These are phyloP conservation scores for Neoseiulus cucumeris DNA, from an alignment of 1,140 invertebrate species.

Conservation along the genomic window DNA sequence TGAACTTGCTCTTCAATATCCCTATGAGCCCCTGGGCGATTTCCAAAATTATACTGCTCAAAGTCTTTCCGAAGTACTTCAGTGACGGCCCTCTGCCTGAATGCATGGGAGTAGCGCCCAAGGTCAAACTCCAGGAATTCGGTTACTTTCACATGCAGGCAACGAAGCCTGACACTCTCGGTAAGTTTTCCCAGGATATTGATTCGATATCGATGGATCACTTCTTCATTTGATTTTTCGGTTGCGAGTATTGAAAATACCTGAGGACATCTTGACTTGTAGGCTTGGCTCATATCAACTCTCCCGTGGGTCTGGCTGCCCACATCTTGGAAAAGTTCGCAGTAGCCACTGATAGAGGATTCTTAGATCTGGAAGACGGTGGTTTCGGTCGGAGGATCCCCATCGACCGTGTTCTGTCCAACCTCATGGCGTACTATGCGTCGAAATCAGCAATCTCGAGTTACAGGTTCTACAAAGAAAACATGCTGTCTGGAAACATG, in stretches of 20 bases:
- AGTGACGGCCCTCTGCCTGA: conserved; percentile 32
- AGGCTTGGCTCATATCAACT: conserved; percentile 38
- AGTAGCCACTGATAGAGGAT: conserved; percentile 11
- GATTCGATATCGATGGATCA: not conserved
- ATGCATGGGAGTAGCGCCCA: conserved; percentile 31
- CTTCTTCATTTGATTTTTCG: not conserved
- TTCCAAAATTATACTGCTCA: conserved; percentile 34
- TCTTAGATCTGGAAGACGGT: conserved; percentile 38
- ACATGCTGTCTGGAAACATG: conserved; percentile 4
- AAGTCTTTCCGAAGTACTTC: conserved; percentile 34
- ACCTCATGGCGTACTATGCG: conserved; percentile 69
- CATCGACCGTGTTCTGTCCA: conserved; percentile 57
- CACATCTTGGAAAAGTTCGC: conserved; percentile 72
- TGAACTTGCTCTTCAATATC: conserved; percentile 37
- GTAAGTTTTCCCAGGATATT: conserved; percentile 28
- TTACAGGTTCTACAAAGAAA: conserved; percentile 49
- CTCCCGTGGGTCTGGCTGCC: conserved; percentile 48
- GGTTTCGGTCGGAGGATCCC: conserved; percentile 40
- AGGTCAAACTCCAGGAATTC: conserved; percentile 37
- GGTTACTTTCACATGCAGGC: conserved; percentile 65
- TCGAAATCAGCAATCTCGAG: conserved; percentile 52
- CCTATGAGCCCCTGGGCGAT: conserved; percentile 24
- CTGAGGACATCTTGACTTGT: conserved; percentile 15
- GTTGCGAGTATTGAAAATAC: not conserved
- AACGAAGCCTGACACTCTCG: conserved; percentile 69